Percentiles rank a stretch among this genome's conserved stretches.
These are phyloP conservation scores for Balearica regulorum DNA, from an alignment of 2,797 vertebrate genomes.

Conservation along the genomic window DNA sequence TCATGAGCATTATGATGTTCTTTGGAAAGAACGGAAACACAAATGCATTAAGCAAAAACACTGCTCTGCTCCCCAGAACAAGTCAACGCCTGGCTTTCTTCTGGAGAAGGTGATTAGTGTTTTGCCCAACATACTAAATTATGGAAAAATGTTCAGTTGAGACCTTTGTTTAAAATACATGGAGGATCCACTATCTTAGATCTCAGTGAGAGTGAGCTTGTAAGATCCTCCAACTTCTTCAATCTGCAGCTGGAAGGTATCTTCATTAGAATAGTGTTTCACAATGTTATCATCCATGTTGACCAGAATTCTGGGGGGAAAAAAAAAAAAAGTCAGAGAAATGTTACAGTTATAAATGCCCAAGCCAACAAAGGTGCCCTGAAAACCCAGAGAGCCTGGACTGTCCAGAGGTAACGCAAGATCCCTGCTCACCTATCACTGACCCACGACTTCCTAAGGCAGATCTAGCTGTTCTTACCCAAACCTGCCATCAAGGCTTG, in stretches of 20 bases:
- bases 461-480: neutral
- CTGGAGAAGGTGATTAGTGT: neutral
- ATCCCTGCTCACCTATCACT: neutral
- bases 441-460: neutral
- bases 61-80: conserved; percentile 41
- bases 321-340: neutral
- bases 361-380: neutral
- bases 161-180: conserved; percentile 35
- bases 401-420: neutral
- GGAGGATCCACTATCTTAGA: conserved; percentile 72
- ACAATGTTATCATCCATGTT: conserved; percentile 99
- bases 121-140: neutral
- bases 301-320: conserved; percentile 90
- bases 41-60: conserved; percentile 13
- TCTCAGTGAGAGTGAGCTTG: conserved; percentile 96
- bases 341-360: neutral
- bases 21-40: conserved; percentile 20
- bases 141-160: conserved; percentile 20
- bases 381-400: neutral
- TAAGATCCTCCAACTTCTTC: conserved; percentile 89
- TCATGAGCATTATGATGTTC: neutral
- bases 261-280: conserved; percentile 98
- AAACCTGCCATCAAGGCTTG: neutral
- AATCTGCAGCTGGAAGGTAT: conserved; percentile 97
- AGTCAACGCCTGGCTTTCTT: neutral